Percentiles rank a stretch among this genome's conserved stretches.
These are phyloP conservation scores for Anguilla anguilla DNA, from an alignment of 2,797 vertebrate species.

Conservation along the genomic window DNA sequence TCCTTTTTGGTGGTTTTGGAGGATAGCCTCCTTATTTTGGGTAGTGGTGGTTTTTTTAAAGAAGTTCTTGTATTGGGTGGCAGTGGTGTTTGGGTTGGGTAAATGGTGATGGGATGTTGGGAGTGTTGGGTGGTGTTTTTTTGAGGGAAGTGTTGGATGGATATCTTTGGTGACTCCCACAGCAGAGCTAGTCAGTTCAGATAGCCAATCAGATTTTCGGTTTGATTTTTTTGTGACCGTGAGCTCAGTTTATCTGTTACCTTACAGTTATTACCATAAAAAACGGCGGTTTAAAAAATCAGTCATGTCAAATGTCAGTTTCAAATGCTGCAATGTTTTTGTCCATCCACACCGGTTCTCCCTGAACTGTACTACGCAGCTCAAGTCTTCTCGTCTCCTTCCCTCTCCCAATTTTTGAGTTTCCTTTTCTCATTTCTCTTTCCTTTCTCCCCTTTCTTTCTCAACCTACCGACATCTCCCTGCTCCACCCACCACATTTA, in stretches of 20 bases:
- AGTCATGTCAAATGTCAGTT: conserved; percentile 72
- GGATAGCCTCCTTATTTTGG: background rate
- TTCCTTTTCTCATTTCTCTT: too few species aligned
- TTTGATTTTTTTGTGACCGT: background rate
- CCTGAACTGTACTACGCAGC: background rate
- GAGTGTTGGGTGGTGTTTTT: background rate
- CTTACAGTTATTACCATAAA: conserved; percentile 71
- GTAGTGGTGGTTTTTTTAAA: background rate
- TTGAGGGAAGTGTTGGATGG: background rate
- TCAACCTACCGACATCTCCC: too few species aligned
- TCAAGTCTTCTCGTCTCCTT: background rate
- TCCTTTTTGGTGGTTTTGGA: background rate
- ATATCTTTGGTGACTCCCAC: background rate
- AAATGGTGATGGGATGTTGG: too few species aligned
- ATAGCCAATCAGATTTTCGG: background rate
- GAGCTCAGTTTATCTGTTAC: conserved; percentile 64
- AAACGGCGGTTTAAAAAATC: conserved; percentile 65
- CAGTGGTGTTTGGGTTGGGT: background rate
- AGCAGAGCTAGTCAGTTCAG: background rate
- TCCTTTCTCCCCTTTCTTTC: too few species aligned
- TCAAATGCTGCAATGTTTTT: background rate
- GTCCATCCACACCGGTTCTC: background rate
- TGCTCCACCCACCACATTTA: background rate
- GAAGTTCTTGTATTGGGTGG: background rate
- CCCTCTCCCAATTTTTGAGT: background rate